Percentiles rank a stretch among this genome's conserved stretches.
These are phyloP conservation scores for Ciconia nigra DNA, from an alignment of 2,797 vertebrate species.

Conservation along the genomic window DNA sequence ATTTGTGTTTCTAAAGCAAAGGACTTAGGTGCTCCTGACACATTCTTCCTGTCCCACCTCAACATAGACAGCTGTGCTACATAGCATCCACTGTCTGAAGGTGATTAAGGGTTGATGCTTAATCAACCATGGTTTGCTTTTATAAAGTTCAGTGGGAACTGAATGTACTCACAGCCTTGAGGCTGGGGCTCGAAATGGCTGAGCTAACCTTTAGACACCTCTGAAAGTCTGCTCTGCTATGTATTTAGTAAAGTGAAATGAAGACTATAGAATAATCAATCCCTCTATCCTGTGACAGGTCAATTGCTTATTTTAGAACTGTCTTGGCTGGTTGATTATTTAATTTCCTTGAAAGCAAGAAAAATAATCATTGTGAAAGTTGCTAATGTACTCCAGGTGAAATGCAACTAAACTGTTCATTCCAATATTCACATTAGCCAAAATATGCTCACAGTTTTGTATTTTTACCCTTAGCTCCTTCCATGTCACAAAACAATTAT, in stretches of 20 bases:
- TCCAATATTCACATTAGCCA: slow-evolving; percentile 15
- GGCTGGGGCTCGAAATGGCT: not conserved
- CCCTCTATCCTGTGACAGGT: not conserved
- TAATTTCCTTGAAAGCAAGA: slow-evolving; percentile 67
- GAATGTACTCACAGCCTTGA: not conserved
- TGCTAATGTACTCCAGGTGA: slow-evolving; percentile 60
- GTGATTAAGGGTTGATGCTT: not conserved
- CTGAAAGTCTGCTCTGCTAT: not conserved
- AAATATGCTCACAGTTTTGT: not conserved
- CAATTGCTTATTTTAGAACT: slow-evolving; percentile 50
- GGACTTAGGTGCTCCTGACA: not conserved
- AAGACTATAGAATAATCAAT: slow-evolving; percentile 36
- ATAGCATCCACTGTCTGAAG: not conserved
- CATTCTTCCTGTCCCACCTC: not conserved
- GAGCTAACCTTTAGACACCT: not conserved
- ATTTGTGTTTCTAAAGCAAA: not conserved
- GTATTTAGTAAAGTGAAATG: slow-evolving; percentile 38
- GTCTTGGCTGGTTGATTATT: slow-evolving; percentile 53
- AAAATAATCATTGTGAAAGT: slow-evolving; percentile 63
- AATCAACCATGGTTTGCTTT: not conserved
- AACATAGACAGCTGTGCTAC: not conserved
- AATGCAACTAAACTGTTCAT: not conserved
- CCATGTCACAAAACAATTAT: slow-evolving; percentile 24
- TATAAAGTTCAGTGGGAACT: not conserved
- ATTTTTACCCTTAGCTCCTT: slow-evolving; percentile 27